phyloP scores from a whole-genome alignment of 2,113 vertebrate species.

The Neoarius graeffei region DNA sequence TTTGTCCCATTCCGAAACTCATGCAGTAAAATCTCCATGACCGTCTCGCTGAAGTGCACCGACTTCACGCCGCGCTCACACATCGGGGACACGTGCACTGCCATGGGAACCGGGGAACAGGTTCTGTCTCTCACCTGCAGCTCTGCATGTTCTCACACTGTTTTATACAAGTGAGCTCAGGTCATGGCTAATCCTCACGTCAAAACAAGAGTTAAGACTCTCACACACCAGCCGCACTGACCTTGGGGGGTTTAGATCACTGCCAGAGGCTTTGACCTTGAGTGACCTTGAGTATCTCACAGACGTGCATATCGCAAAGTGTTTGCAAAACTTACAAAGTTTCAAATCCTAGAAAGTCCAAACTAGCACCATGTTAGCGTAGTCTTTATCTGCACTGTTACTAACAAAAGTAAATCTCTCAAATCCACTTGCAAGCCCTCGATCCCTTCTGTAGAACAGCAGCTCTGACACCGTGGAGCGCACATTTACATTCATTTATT shows the following conservation, averaged over 20 bases:
- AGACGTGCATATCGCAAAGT: not conserved
- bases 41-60: not conserved
- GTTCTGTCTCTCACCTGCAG: not conserved
- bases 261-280: conserved; percentile 39
- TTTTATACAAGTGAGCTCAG: conserved; percentile 56
- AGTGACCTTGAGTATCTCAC: conserved; percentile 70
- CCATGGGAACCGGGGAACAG: not conserved
- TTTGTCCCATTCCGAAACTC: not conserved
- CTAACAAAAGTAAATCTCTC: not conserved
- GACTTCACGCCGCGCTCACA: not conserved
- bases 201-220: conserved; percentile 71
- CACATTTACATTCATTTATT: not conserved
- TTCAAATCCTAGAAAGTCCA: not conserved
- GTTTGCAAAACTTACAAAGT: conserved; percentile 19
- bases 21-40: conserved; percentile 14
- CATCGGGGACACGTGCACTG: not conserved
- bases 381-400: not conserved
- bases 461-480: not conserved
- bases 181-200: conserved; percentile 74
- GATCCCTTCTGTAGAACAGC: not conserved
- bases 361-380: not conserved
- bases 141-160: not conserved
- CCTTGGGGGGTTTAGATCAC: conserved; percentile 76
- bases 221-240: conserved; percentile 69
- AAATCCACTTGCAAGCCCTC: not conserved